phyloP scores from a whole-genome alignment of 2,888 invertebrate species.

The Cephus sareptanus region DNA sequence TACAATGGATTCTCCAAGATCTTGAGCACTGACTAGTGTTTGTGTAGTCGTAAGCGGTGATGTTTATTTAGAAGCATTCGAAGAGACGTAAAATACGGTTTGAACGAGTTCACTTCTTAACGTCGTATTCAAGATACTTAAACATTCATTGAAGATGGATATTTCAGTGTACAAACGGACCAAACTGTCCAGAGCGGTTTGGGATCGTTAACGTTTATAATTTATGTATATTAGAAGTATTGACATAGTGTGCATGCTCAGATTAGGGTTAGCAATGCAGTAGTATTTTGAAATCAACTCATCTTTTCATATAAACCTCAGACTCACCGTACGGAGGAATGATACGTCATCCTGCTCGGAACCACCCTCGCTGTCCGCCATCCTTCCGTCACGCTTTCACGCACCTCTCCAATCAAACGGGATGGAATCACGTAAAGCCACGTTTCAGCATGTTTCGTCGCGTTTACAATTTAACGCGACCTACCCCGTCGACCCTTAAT shows the following conservation, averaged over 20 bases:
- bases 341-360: constrained; percentile 99
- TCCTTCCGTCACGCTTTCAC: constrained; percentile 55
- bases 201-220: not conserved
- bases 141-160: not conserved
- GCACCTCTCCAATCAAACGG: constrained; percentile 11
- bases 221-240: not conserved
- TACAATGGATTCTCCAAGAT: not conserved
- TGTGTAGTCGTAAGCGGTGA: not conserved
- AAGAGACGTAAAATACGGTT: not conserved
- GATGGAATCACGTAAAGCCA: constrained; percentile 11
- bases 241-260: not conserved
- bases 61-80: not conserved
- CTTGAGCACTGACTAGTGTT: not conserved
- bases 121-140: not conserved
- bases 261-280: not conserved
- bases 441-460: constrained; percentile 21
- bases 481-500: constrained; percentile 26
- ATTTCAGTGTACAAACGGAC: not conserved
- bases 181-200: not conserved
- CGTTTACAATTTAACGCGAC: constrained; percentile 27
- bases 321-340: constrained; percentile 96
- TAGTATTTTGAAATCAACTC: not conserved
- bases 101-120: not conserved
- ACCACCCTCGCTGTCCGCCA: constrained; percentile 95
- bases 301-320: not conserved